Evolutionary conservation across 2,888 invertebrate species (phyloP), one percentile per base, ranked within the genome.

Genomic region (Eumerus sabulonum): DNA sequence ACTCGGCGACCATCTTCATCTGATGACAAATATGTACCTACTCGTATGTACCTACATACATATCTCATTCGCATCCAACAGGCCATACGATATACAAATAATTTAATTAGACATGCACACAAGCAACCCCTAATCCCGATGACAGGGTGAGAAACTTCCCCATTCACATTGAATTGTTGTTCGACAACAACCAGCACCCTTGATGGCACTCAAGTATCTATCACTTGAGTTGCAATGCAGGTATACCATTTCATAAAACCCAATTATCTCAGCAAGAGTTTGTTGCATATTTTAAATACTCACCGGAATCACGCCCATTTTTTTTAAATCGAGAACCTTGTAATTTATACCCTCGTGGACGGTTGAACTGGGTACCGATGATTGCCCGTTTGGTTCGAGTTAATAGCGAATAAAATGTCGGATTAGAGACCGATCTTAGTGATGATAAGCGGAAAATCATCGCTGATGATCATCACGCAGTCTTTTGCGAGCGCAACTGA

Each of bases 221-320:
- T 9, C 50, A 72, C 19, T 57, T 17, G 60, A 79, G 12, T n/a
- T 42, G 13, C 12, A 7, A 45, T 70, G 79, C 79, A 64, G 79
- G 79, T 74, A 79, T 36, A 36, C 54, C 16, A 35, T 3, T 3
- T 11, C 40, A 42, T 60, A 57, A 60, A 63, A 38, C 64, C 64
- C 74, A 79, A 79, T 79, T 79, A 79, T 74, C 79, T 64, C 79
- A 56, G 64, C 79, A 74, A 79, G 79, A 79, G 74, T 79, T 79
- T 79, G 79, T 79, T 79, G 79, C 79, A 79, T 79, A 79, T 64
- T 79, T 79, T 79, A 74, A 74, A 68, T 60, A 70, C 48, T 74
- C 67, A 71, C 74, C 72, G n/a, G 44, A 60, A 54, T 11, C 68
- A 74, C 79, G 79, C 79, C 79, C 59, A 45, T 60, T 62, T 60